Evolutionary conservation across 2,797 vertebrate species (phyloP), one percentile per base, ranked within the genome.

Genomic region (Phoebastria nigripes): DNA sequence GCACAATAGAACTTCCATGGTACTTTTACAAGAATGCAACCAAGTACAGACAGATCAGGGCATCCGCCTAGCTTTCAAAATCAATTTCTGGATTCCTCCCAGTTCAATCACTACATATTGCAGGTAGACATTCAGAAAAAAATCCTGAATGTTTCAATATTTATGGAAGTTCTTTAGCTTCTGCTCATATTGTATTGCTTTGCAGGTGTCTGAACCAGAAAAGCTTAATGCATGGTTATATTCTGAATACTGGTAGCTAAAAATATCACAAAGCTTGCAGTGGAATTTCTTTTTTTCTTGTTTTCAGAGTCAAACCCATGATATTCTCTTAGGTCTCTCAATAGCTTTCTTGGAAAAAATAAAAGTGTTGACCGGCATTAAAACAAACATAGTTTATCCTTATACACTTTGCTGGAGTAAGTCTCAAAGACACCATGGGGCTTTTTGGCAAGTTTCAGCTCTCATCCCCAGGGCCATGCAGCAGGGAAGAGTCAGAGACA

Each of bases 291-390:
- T 33, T 35, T 39, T 51, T 41, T 47, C 11, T 61, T 35, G 4
- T 35, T 62, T 81, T 78, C 5, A 2, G 6, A 47, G 46, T 41
- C 11, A 65, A 52, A 80, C 8, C 17, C 25, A 8, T 35, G 11
- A n/a, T 7, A 46, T 9, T 46, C 22, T 51, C 35, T 46, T 12
- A 78, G 4, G 4, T n/a, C 2, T 78, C 51, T 18, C 69, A 15
- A 12, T 1, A 51, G 6, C 18, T 71, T 76, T 42, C n/a, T 35
- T 14, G 8, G 18, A 29, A 84, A 46, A 56, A 31, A 2, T 2
- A 9, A 9, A 26, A 44, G 10, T 6, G 17, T n/a, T 79, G 31
- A 14, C 7, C 1, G 1, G 16, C 4, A 0, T 54, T 26, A 37
- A 44, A 63, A 28, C 12, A 31, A 73, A 12, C 10, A 2, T 6